These are phyloP conservation scores for Corythucha ciliata DNA, from an alignment of 2,888 invertebrate species.

Conservation along the genomic window DNA sequence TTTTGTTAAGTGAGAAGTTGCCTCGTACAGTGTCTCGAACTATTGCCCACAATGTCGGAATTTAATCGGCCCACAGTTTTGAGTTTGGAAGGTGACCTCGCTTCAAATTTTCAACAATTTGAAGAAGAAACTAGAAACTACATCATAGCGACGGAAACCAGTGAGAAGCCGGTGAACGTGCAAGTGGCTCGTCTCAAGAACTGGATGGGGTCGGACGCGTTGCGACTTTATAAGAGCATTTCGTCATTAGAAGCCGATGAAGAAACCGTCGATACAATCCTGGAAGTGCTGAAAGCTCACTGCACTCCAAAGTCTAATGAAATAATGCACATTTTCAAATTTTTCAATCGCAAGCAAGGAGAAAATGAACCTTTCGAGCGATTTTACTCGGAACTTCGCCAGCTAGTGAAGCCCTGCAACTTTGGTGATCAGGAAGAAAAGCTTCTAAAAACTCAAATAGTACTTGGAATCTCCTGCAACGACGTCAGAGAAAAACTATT, in stretches of 20 bases:
- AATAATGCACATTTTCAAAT: slow-evolving; percentile 26
- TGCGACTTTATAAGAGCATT: slow-evolving; percentile 12
- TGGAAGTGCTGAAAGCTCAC: slow-evolving; percentile 22
- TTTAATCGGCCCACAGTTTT: too few relatives aligned
- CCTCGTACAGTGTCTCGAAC: too few relatives aligned
- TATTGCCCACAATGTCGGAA: too few relatives aligned
- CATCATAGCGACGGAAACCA: slow-evolving; percentile 17
- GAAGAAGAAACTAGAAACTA: too few relatives aligned
- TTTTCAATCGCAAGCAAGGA: slow-evolving; percentile 25
- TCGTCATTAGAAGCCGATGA: not conserved
- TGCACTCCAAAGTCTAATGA: slow-evolving; percentile 26
- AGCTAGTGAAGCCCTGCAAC: too few relatives aligned
- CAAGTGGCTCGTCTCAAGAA: slow-evolving; percentile 21
- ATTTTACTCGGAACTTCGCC: slow-evolving; percentile 20
- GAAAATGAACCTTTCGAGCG: slow-evolving; percentile 24
- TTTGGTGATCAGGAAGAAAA: slow-evolving; percentile 26
- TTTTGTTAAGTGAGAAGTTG: too few relatives aligned
- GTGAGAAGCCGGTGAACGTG: slow-evolving; percentile 22
- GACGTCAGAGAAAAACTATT: slow-evolving; percentile 18
- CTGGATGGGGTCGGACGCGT: slow-evolving; percentile 12
- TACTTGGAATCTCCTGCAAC: slow-evolving; percentile 15
- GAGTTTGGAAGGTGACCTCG: too few relatives aligned
- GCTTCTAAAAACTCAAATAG: slow-evolving; percentile 24
- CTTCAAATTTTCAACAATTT: too few relatives aligned
- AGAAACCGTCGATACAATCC: slow-evolving; percentile 17